A percentile compares a stretch with the other conserved stretches of the same genome.
phyloP scores from a whole-genome alignment of 2,888 invertebrate genomes.

The Celastrina argiolus region DNA sequence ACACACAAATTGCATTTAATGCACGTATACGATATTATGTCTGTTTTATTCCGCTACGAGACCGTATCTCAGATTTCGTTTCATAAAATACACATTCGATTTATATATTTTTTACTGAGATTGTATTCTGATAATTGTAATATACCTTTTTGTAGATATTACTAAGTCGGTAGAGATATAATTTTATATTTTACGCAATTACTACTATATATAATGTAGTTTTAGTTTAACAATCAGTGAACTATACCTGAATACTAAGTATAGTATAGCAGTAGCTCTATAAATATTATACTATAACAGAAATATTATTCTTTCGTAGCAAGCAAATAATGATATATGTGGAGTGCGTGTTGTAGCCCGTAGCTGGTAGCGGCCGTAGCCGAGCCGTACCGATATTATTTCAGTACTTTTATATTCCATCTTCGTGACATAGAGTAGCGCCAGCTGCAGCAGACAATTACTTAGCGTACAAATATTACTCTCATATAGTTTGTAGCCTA shows the following conservation, averaged over 20 bases:
- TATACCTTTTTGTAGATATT: no score
- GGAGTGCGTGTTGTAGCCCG: not conserved
- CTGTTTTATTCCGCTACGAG: not conserved
- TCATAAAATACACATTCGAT: not conserved
- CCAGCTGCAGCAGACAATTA: not conserved
- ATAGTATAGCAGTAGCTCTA: no score
- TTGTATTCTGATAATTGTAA: no score
- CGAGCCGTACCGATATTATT: not conserved
- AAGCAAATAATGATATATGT: not conserved
- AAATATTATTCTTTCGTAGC: not conserved
- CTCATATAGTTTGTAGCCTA: not conserved
- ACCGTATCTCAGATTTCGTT: not conserved
- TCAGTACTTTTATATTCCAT: not conserved
- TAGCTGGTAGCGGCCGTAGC: not conserved
- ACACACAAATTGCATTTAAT: constrained; percentile 17
- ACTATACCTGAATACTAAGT: no score
- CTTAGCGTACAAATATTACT: not conserved
- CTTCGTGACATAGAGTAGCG: not conserved
- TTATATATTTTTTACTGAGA: not conserved
- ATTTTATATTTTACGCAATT: no score
- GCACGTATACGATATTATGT: not conserved
- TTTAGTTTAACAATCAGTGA: no score
- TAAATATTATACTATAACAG: no score
- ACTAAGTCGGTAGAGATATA: no score
- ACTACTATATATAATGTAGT: no score